Base-by-base conservation (phyloP, 92 coral and sea anemone species). In the Bergia puertoricense region DNA sequence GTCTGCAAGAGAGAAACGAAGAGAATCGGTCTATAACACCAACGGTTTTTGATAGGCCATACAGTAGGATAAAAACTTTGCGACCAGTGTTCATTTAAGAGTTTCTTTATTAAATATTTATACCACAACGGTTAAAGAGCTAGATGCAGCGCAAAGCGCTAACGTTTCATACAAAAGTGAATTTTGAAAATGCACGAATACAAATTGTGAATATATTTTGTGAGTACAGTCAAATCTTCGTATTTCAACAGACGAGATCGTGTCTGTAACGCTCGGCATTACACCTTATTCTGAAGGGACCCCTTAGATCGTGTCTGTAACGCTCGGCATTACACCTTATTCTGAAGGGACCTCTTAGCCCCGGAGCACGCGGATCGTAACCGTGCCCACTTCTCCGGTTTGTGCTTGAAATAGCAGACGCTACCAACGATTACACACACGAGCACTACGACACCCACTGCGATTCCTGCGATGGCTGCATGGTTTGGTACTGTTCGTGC, bases 391-490 rank as follows among this genome's bases (percentile, higher is more conserved):
- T 92, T 97, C 72, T 94, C 99, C 0, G 99, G 99, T 74, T 95
- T 93, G 80, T 91, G 94, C 45, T 95, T 92, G 93, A 94, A 97
- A 87, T 97, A 97, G 71, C 93, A 59, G 16, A 91, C 89, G 6
- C 98, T 89, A 37, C 99, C 99, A 81, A 91, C 89, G 86, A 95
- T 89, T 79, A 91, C 80, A 22, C 93, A 92, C 81, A 97, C 85
- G 66, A 94, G 45, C 38, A 93, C 79, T 2, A 94, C 79, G 59
- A 96, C 90, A 18, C 96, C 92, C 74, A 94, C 89, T 41, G 93
- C 97, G 74, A 97, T 93, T 45, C 98, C 99, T 36, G 96, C 98
- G 11, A 97, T 92, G 20, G 93, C 91, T 6, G 91, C 98, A 42
- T 90, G 89, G 85, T 95, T 89, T 38, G 97, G 92, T 41, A 93